phyloP scores from a whole-genome alignment of 37 sponge, comb jelly and placozoan genomes.

The Agelas oroides region DNA sequence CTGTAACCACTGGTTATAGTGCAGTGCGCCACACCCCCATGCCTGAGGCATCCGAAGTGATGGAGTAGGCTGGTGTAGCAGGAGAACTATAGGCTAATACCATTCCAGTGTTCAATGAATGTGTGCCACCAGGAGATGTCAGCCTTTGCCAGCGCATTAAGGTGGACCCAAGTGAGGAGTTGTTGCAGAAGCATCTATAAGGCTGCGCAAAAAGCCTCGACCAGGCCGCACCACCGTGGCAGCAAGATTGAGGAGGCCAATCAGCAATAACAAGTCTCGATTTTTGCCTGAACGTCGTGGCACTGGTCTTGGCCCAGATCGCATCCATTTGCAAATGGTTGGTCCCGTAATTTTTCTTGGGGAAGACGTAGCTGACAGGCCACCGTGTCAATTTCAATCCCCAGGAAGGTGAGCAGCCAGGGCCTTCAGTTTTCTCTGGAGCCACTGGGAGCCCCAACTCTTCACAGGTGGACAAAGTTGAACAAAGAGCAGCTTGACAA shows the following conservation, averaged over 20 bases:
- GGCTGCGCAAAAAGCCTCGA: constrained; percentile 17
- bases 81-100: not conserved
- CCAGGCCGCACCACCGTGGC: constrained; percentile 23
- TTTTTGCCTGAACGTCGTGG: constrained; percentile 5
- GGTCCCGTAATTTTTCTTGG: not conserved
- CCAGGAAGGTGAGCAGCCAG: constrained; percentile 15
- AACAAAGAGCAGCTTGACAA: not conserved
- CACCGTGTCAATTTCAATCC: constrained; percentile 22
- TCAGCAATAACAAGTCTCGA: constrained; percentile 12
- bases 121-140: constrained; percentile 40
- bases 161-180: not conserved
- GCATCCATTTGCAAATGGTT: not conserved
- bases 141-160: constrained; percentile 20
- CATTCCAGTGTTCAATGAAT: constrained; percentile 28
- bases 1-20: not conserved
- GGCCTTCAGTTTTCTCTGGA: constrained; percentile 18
- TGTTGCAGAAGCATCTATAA: not conserved
- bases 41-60: constrained; percentile 16
- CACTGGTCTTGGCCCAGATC: not conserved
- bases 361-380: not conserved
- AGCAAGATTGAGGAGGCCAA: constrained; percentile 32
- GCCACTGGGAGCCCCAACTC: constrained; percentile 2
- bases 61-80: not conserved
- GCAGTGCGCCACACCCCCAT: constrained; percentile 23
- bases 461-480: not conserved